Base-by-base conservation (phyloP, 2,113 vertebrate genomes). In the Mohoua ochrocephala region DNA sequence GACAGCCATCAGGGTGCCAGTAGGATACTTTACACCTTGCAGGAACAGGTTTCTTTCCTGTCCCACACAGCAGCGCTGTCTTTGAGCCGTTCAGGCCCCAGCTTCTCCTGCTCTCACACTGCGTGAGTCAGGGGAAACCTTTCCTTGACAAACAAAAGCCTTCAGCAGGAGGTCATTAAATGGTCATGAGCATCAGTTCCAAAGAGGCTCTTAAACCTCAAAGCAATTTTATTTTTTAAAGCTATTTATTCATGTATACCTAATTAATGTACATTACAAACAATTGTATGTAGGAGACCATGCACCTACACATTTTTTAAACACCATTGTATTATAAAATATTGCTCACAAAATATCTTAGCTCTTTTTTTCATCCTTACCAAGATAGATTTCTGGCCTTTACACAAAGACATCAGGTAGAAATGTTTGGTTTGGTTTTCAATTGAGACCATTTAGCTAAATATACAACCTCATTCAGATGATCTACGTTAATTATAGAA, bases 401-500 rank as follows among this genome's bases (percentile, higher is more conserved):
- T 57, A 35, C 61, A 56, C 26, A 64, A 71, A 90, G 42, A 7
- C 21, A 30, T 71, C 13, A 61, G 19, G 35, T 63, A 78, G 49
- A 60, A 91, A 60, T 31, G 24, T 77, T 33, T 80, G 57, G 10
- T 85, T 63, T 76, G 39, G 20, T 78, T 87, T 94, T 70, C 78
- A 93, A 15, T 30, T 74, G 84, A 65, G 44, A 86, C 61, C 63
- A 69, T 59, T 88, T 82, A 87, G 39, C 27, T 49, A 91, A 91
- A 81, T 81, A 63, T 41, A 89, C 50, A 67, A 77, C 53, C 59
- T 81, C 68, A 76, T 85, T 92, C 80, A 94, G 76, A 96, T 93
- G 27, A 89, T 60, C 44, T 42, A 33, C 39, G 85, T 95, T 97
- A 97, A 96, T 94, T 95, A 96, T 8, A 80, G 52, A 22, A 84